phyloP scores from a whole-genome alignment of 1,140 invertebrate genomes.

The Scylla paramamosain region DNA sequence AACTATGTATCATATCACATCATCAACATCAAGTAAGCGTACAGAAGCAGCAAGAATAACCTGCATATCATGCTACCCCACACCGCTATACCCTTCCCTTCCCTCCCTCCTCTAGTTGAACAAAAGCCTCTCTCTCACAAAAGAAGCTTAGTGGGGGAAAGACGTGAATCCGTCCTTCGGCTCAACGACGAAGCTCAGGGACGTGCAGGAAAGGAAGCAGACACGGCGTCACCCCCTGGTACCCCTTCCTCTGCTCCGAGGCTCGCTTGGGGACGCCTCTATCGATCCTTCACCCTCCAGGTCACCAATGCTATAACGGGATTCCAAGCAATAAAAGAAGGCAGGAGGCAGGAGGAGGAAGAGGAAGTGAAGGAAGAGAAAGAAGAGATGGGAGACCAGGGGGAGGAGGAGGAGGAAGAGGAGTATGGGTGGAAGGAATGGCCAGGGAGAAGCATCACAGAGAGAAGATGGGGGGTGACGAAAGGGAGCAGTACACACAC shows the following conservation, averaged over 20 bases:
- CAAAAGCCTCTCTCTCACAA: neutral
- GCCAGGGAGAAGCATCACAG: neutral
- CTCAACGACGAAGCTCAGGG: neutral
- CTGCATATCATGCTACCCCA: neutral
- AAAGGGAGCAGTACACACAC: neutral
- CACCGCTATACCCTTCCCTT: neutral
- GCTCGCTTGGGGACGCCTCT: neutral
- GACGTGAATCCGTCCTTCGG: neutral
- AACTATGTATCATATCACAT: too few species aligned
- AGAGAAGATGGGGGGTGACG: neutral
- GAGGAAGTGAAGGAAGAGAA: neutral
- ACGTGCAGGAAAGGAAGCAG: neutral
- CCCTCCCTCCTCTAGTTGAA: neutral
- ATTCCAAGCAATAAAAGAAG: slow-evolving; percentile 19
- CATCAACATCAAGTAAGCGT: too few species aligned
- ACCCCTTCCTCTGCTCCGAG: neutral
- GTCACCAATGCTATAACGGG: neutral
- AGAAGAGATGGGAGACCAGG: neutral
- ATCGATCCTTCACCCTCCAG: neutral
- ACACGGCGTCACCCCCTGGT: neutral
- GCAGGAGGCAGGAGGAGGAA: neutral
- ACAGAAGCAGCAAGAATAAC: neutral
- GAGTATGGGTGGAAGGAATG: neutral
- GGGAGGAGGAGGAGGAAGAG: too few species aligned
- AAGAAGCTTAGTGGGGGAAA: neutral